Evolutionary conservation across 2,113 vertebrate species (phyloP).

Genomic region (Malaclemys terrapin): DNA sequence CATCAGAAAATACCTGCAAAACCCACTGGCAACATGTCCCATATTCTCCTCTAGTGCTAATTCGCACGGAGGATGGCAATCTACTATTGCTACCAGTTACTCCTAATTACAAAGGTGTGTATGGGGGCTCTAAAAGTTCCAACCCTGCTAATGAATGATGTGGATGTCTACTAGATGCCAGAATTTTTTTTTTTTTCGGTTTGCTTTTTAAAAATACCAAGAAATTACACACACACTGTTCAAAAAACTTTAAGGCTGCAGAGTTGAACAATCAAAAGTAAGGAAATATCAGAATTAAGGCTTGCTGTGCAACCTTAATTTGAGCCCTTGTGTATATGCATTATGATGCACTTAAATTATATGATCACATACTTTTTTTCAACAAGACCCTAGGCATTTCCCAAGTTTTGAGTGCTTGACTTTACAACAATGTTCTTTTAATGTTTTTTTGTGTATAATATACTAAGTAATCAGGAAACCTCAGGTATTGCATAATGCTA

Average conservation of each 20-base stretch:
- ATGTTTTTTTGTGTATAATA: too few species aligned
- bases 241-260: neutral
- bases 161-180: neutral
- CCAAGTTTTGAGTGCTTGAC: neutral
- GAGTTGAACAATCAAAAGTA: neutral
- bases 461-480: too few species aligned
- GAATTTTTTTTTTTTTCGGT: too few species aligned
- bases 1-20: too few species aligned
- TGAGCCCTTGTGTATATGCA: neutral
- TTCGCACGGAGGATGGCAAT: neutral
- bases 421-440: too few species aligned
- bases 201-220: too few species aligned
- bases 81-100: too few species aligned
- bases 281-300: neutral
- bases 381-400: neutral
- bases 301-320: neutral
- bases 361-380: neutral
- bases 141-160: neutral
- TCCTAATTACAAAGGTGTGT: neutral
- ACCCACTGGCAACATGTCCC: too few species aligned
- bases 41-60: too few species aligned
- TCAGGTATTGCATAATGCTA: too few species aligned
- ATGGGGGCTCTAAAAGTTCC: neutral
- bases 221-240: too few species aligned
- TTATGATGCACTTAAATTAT: neutral